Evolutionary conservation across 2,888 invertebrate species (phyloP), one percentile per base, ranked within the genome.

Genomic region (Sinotaia quadrata): DNA sequence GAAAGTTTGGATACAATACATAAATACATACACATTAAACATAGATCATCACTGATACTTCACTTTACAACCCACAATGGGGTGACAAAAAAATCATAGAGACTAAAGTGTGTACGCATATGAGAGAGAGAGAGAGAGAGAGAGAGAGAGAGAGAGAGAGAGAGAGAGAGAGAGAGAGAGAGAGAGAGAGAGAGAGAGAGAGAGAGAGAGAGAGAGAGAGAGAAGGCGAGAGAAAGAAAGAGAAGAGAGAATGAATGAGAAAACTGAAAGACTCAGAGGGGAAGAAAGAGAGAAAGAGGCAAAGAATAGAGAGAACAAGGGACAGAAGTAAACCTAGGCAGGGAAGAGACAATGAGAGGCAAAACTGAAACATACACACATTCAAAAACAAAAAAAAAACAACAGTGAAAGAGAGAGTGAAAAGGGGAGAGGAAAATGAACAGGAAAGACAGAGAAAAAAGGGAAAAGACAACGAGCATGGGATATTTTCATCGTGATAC

Each of bases 101-200:
- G 21, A 37, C n/a, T 18, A n/a, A 31, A n/a, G 27, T 18, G 29
- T 4, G 57, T 10, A n/a, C 15, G 57, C 21, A 29, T n/a, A 15
- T n/a, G 15, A 57, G 15, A 57, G 2, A 57, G 29, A 2, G 31
- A 15, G 34, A 29, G 3, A 41, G 12, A 41, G 37, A 41, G 5
- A 41, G 59, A 62, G 33, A 49, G 62, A 62, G 51, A 62, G n/a
- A 34, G 31, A 49, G 49, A 34, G 33, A 62, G 51, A 62, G 51
- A 62, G 51, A 60, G 27, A 60, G 3, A 49, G 61, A 62, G 18
- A 47, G 37, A 52, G 37, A 52, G 2, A 59, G 44, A 47, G 29
- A 62, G 58, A 63, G 4, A 51, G 62, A 62, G 2, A 57, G 68
- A 57, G 24, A 62, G 56, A 60, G 29, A 51, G 3, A 60, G 60